phyloP scores from a whole-genome alignment of 2,113 vertebrate species.

The Lota lota region DNA sequence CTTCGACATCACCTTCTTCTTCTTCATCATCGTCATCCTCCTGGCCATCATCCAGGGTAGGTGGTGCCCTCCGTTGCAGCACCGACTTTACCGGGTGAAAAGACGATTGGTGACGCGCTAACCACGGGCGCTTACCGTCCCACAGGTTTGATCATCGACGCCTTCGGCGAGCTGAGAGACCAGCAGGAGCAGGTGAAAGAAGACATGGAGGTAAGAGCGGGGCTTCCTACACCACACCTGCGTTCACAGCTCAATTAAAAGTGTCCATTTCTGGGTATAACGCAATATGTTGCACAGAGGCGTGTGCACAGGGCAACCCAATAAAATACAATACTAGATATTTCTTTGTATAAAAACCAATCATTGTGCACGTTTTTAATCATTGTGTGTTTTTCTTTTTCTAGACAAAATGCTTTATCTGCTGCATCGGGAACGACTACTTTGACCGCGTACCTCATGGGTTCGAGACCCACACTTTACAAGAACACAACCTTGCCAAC shows the following conservation, averaged over 20 bases:
- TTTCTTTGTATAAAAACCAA: no score
- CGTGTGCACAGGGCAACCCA: no score
- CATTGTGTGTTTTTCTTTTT: not conserved
- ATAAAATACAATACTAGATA: no score
- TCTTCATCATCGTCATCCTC: conserved; percentile 98
- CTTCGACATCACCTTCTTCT: conserved; percentile 99
- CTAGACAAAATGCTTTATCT: conserved; percentile 99
- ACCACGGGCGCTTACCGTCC: not conserved
- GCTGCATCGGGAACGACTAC: conserved; percentile 97
- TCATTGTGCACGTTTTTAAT: no score
- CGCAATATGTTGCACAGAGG: not conserved
- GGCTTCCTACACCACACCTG: not conserved
- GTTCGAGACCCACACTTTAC: conserved; percentile 96
- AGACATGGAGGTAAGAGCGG: conserved; percentile 91
- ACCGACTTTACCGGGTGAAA: no score
- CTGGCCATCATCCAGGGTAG: conserved; percentile 98
- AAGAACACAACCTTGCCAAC: conserved; percentile 98
- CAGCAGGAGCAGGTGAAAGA: conserved; percentile 98
- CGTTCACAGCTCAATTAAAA: not conserved
- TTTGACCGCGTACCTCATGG: conserved; percentile 97
- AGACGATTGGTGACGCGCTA: no score
- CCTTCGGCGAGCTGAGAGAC: conserved; percentile 96
- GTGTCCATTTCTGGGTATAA: not conserved
- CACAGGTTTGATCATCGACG: conserved; percentile 96
- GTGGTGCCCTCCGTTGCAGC: not conserved